Evolutionary conservation across 1,140 invertebrate species (phyloP).

Genomic region (Zaprionus inermis): DNA sequence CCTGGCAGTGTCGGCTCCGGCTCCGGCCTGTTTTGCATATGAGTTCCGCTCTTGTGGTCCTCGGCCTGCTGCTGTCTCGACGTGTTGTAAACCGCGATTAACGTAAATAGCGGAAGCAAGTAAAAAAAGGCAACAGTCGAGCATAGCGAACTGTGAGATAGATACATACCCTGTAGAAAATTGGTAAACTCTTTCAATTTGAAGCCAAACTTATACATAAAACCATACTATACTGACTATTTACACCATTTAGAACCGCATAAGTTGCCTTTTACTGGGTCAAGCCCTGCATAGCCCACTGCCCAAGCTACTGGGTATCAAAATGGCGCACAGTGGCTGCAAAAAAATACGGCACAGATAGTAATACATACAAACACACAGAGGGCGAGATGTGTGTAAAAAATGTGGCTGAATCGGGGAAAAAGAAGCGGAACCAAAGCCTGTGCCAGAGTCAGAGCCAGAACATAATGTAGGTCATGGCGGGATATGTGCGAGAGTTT

Average conservation of each 20-base stretch:
- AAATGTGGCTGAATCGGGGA: slow-evolving; percentile 18
- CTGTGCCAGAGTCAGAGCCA: slow-evolving; percentile 19
- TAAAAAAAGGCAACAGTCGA: neutral
- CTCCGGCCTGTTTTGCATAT: slow-evolving; percentile 55
- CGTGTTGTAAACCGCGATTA: slow-evolving; percentile 74
- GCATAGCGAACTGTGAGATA: neutral
- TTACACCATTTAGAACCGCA: neutral
- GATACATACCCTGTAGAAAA: neutral
- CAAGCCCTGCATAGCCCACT: neutral
- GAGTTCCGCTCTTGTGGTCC: slow-evolving; percentile 35
- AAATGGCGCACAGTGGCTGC: slow-evolving; percentile 45
- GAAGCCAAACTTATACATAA: too few species aligned
- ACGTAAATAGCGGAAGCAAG: slow-evolving; percentile 63
- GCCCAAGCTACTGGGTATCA: neutral
- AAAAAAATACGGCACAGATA: slow-evolving; percentile 42
- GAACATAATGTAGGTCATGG: slow-evolving; percentile 66
- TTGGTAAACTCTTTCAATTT: too few species aligned
- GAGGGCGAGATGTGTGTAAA: slow-evolving; percentile 26
- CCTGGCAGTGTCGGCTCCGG: slow-evolving; percentile 23
- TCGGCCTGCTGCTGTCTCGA: slow-evolving; percentile 30
- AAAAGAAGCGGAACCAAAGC: slow-evolving; percentile 25
- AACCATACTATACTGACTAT: neutral
- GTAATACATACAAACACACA: slow-evolving; percentile 19
- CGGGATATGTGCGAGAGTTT: slow-evolving; percentile 37
- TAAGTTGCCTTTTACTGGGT: neutral